Evolutionary conservation across 1,140 invertebrate genomes (phyloP), one percentile per base, ranked within the genome.

Genomic region (Nephotettix cincticeps): DNA sequence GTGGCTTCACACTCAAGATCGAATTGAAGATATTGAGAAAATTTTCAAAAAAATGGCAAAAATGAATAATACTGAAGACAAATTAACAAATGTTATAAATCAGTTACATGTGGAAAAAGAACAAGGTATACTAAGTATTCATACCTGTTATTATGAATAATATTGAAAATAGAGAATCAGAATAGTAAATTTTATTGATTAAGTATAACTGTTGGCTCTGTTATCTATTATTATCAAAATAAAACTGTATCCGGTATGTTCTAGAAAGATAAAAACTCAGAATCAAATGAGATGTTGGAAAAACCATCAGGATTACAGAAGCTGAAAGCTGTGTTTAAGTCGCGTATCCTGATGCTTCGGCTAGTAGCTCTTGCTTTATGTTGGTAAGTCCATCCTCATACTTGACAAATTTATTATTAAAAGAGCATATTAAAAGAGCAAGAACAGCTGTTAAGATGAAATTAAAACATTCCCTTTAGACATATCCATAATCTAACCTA

Each of bases 41-140:
- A 29, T 61, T n/a, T 29, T 61, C 23, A 27, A 11, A 6, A 61
- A 27, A n/a, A 61, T 61, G 13, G 56, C 56, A 6, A 29, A 61
- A n/a, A 25, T 61, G 25, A 61, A 61, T n/a, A 61, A 61, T 3
- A 61, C 56, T 61, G 27, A 25, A 29, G 25, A 61, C 21, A 51
- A 21, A 4, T 21, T 51, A n/a, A 6, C 14, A n/a, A 51, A n/a
- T 21, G 47, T 51, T 21, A 19, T 58, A 17, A 43, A 13, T 28
- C 43, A 21, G n/a, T n/a, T 45, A 6, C 58, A 19, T 36, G 14
- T n/a, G n/a, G n/a, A n/a, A n/a, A n/a, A n/a, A n/a, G n/a, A n/a
- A n/a, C n/a, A n/a, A n/a, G n/a, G n/a, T n/a, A n/a, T n/a, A n/a
- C n/a, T n/a, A n/a, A n/a, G n/a, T n/a, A n/a, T n/a, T n/a, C n/a